phyloP scores from a whole-genome alignment of 2,113 vertebrate genomes.

The Apteryx owenii region DNA sequence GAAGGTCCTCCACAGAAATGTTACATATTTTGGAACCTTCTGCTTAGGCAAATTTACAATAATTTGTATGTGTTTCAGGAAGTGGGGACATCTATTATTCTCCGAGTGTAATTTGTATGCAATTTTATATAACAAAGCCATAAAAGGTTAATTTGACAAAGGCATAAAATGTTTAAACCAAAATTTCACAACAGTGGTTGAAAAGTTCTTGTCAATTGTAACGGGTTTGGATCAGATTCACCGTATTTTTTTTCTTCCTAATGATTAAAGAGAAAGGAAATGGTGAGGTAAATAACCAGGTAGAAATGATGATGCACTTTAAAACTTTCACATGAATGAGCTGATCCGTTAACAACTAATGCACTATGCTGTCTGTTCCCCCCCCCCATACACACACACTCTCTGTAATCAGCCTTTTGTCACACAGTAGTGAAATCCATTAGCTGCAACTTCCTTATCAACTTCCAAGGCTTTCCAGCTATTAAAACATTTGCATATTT shows the following conservation, averaged over 20 bases:
- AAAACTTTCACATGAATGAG: constrained; percentile 63
- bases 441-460: constrained; percentile 61
- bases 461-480: constrained; percentile 60
- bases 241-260: neutral
- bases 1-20: neutral
- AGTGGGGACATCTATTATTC: neutral
- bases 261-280: neutral
- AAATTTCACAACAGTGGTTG: neutral
- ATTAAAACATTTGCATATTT: constrained; percentile 76
- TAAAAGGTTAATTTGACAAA: neutral
- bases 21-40: neutral
- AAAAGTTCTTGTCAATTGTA: neutral
- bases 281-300: neutral
- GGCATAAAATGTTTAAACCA: neutral
- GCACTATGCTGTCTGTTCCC: neutral
- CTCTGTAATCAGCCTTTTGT: constrained; percentile 67
- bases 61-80: neutral
- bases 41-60: neutral
- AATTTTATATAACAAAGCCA: neutral
- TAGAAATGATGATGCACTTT: constrained; percentile 63
- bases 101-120: neutral
- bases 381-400: accelerated
- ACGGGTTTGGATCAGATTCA: neutral
- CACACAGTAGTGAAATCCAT: constrained; percentile 77
- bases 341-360: constrained; percentile 68